Evolutionary conservation across 2,113 vertebrate genomes (phyloP).

Genomic region (Ploceus nigricollis): DNA sequence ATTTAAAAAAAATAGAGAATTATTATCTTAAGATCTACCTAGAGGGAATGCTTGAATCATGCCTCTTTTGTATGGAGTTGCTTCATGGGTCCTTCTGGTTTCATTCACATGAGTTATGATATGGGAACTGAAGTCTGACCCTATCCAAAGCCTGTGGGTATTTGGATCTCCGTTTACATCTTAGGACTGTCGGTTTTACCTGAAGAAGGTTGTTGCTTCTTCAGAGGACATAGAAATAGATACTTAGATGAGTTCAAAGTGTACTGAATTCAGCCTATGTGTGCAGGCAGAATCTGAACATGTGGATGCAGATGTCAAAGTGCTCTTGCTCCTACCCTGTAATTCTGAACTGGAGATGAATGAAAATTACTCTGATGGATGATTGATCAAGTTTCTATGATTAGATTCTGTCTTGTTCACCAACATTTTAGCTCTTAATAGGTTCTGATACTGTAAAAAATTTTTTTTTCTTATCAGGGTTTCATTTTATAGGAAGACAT

Average conservation of each 20-base stretch:
- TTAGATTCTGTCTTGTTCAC: background rate
- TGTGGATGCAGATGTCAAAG: background rate
- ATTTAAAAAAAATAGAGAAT: background rate
- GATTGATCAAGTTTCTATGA: background rate
- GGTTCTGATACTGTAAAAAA: background rate
- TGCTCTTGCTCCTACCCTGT: background rate
- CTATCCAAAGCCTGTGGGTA: background rate
- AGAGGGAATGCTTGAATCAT: background rate
- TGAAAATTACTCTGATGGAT: background rate
- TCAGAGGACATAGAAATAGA: background rate
- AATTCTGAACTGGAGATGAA: background rate
- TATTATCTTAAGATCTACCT: background rate
- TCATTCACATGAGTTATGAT: background rate
- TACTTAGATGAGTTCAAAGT: background rate
- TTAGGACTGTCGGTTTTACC: background rate
- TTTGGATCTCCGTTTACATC: background rate
- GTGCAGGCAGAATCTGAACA: background rate
- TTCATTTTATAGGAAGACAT: background rate
- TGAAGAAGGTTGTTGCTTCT: background rate
- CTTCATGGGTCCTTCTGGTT: background rate
- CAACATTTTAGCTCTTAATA: background rate
- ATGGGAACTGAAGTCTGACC: background rate
- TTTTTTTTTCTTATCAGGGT: background rate
- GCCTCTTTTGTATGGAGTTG: background rate
- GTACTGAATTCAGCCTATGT: background rate